phyloP scores from a whole-genome alignment of 2,888 invertebrate genomes.

The Cheilosia grossa region DNA sequence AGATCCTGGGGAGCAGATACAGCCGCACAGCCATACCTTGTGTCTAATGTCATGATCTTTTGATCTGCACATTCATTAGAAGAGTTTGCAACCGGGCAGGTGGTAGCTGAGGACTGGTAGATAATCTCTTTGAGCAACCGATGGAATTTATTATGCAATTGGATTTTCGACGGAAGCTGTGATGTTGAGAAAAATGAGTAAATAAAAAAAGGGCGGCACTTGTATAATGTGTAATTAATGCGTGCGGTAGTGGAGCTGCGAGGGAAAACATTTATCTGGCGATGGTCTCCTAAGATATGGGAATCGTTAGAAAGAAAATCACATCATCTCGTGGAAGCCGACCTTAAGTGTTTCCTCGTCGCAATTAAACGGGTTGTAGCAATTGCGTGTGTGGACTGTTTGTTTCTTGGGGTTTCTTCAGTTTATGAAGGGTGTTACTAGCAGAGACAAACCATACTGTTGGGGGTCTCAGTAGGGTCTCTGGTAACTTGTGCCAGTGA shows the following conservation, averaged over 20 bases:
- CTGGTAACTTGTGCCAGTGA: too few relatives aligned
- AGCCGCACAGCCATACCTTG: constrained; percentile 35
- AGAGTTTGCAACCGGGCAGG: constrained; percentile 53
- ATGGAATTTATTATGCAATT: constrained; percentile 65
- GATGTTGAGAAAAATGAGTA: constrained; percentile 16
- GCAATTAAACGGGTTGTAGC: constrained; percentile 37
- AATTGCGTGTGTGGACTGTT: constrained; percentile 9
- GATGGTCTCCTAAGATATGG: not conserved
- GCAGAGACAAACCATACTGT: too few relatives aligned
- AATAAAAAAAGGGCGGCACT: constrained; percentile 34
- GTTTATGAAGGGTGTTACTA: constrained; percentile 11
- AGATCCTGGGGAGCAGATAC: constrained; percentile 60
- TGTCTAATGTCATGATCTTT: constrained; percentile 73
- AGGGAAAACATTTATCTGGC: constrained; percentile 1
- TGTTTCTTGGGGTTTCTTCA: not conserved
- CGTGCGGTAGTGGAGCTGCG: constrained; percentile 27
- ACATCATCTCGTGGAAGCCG: constrained; percentile 14
- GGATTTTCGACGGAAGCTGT: constrained; percentile 64
- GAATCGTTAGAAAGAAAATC: constrained; percentile 22
- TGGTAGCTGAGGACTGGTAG: constrained; percentile 38
- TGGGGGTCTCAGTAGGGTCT: too few relatives aligned
- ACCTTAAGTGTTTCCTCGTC: constrained; percentile 37
- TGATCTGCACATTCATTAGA: constrained; percentile 71
- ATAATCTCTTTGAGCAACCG: constrained; percentile 41
- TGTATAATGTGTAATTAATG: constrained; percentile 70